A percentile compares a stretch with the other conserved stretches of the same genome.
These are phyloP conservation scores for Triops longicaudatus DNA, from an alignment of 1,140 invertebrate genomes.

Conservation along the genomic window DNA sequence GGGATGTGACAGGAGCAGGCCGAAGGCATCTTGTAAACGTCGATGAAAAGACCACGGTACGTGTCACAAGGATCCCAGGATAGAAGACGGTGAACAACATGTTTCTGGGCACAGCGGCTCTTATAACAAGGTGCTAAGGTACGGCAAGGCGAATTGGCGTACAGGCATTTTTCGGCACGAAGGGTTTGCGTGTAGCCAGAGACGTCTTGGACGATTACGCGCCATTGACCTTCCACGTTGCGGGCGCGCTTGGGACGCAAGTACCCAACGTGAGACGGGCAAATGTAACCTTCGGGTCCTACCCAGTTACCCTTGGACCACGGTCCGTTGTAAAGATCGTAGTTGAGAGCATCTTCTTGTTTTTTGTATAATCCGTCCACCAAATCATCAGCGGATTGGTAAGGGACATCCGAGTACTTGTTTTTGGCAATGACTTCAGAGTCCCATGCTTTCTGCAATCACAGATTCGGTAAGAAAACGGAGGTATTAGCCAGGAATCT, in stretches of 20 bases:
- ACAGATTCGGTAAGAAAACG: background rate
- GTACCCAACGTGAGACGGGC: conserved; percentile 39
- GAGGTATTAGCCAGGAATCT: background rate
- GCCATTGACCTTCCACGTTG: conserved; percentile 35
- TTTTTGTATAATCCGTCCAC: conserved; percentile 30
- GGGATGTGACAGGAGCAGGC: conserved; percentile 36
- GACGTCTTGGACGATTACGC: conserved; percentile 35
- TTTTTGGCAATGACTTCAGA: conserved; percentile 32
- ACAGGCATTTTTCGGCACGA: conserved; percentile 33
- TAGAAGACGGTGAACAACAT: conserved; percentile 35
- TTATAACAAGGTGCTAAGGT: conserved; percentile 35
- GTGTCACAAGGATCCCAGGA: conserved; percentile 36
- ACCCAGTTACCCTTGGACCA: conserved; percentile 31
- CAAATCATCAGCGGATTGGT: conserved; percentile 34
- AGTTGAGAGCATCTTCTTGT: conserved; percentile 32
- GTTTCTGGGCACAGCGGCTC: conserved; percentile 35
- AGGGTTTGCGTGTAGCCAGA: conserved; percentile 35
- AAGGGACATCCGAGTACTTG: conserved; percentile 33
- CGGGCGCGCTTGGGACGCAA: conserved; percentile 37
- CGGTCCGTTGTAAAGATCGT: conserved; percentile 32
- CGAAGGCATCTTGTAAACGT: conserved; percentile 35
- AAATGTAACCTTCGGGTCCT: conserved; percentile 37
- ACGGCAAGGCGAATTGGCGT: conserved; percentile 34
- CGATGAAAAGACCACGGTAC: conserved; percentile 36
- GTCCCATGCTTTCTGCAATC: conserved; percentile 29